Base-by-base conservation (phyloP, 2,113 vertebrate genomes). In the Erythrocercus mccallii region DNA sequence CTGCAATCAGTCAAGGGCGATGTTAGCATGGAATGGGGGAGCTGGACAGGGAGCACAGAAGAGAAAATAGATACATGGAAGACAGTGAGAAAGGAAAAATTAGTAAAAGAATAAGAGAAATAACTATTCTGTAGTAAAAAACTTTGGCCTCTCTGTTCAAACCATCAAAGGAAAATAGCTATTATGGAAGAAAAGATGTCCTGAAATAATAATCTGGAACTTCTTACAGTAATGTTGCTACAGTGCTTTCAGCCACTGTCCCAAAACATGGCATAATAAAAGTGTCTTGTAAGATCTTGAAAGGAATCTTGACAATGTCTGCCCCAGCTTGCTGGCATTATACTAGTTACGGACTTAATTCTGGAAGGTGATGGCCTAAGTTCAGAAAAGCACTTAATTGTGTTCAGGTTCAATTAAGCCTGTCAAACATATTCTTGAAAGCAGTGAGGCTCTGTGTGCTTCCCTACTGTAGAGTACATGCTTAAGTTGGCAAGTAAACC, bases 131-230 rank as follows among this genome's bases (percentile, higher is more conserved):
- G 19, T 66, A 76, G 64, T 91, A 91, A 92, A 95, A 92, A 96
- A 86, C 86, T 72, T 82, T 86, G 92, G 91, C 92, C 72, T 95
- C 83, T 92, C 86, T 79, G 28, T 24, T 82, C 48, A 76, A 73
- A 83, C 38, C 78, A 79, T 57, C 54, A 51, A 88, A 92, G 71
- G 57, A 86, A 83, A 92, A 90, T 37, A 81, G 54, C 40, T 82
- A 19, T 65, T 76, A 24, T 16, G 30, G 86, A 87, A 81, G 30
- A 42, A 88, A 82, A 66, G 48, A 30, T 57, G 37, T 83, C 88
- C 79, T 91, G 82, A 76, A 91, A 83, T 73, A 81, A 77, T 73
- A 51, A 73, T 53, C 40, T 78, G 72, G 56, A 92, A 68, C 25
- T 74, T 85, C 69, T 64, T 83, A 90, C 60, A 88, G 78, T 82